A percentile compares a stretch with the other conserved stretches of the same genome.
Evolutionary conservation across 2,113 vertebrate species (phyloP).

Genomic region (Gopherus flavomarginatus): DNA sequence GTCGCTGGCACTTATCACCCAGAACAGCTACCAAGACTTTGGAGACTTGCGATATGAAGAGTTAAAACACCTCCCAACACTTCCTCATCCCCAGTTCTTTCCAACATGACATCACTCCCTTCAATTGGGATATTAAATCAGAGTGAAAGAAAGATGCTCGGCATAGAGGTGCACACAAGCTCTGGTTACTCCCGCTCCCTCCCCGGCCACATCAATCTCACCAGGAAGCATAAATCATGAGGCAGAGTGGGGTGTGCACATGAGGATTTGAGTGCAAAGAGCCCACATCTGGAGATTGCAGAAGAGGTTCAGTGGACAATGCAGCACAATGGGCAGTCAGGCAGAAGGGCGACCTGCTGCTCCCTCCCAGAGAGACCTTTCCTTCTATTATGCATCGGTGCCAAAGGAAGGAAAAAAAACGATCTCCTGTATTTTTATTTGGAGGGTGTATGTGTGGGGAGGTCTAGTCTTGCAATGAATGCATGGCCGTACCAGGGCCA

Average conservation of each 20-base stretch:
- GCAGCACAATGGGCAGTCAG: background rate
- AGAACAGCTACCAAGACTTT: background rate
- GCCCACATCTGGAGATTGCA: background rate
- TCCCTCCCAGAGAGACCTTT: background rate
- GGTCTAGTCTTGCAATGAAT: background rate
- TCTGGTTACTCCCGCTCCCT: slow-evolving; percentile 19
- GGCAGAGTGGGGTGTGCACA: background rate
- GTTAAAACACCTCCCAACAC: slow-evolving; percentile 56
- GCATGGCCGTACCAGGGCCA: background rate
- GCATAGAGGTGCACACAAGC: slow-evolving; percentile 84
- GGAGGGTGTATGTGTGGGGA: background rate
- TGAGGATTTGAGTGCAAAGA: fast-evolving
- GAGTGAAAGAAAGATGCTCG: slow-evolving; percentile 83
- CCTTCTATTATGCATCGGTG: background rate
- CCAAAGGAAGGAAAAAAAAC: background rate
- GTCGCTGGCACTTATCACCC: background rate
- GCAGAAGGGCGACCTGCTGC: background rate
- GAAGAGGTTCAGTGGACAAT: background rate
- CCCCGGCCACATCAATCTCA: background rate
- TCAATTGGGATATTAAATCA: slow-evolving; percentile 89
- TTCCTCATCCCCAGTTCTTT: slow-evolving; percentile 78
- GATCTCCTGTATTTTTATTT: background rate
- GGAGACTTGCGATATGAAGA: background rate
- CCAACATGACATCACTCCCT: slow-evolving; percentile 89
- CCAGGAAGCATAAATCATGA: background rate